Evolutionary conservation across 2,797 vertebrate species (phyloP).

Genomic region (Rallus crepitans): DNA sequence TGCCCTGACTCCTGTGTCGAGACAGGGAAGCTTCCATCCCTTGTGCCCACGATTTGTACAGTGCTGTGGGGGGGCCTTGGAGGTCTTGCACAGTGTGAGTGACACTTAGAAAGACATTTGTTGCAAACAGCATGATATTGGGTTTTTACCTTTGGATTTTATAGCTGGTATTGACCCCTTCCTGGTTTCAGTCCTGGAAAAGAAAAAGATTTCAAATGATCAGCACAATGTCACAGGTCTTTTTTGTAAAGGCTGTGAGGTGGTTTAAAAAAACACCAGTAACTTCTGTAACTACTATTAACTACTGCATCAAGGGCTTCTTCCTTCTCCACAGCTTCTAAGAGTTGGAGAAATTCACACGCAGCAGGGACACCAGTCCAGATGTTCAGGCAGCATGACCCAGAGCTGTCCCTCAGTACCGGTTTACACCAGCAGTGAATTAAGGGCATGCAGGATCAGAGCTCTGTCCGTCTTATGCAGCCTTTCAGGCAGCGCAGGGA

Average conservation of each 20-base stretch:
- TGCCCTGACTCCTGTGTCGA: not conserved
- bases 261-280: rapidly evolving
- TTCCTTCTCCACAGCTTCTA: not conserved
- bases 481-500: not conserved
- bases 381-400: not conserved
- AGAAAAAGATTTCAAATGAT: slow-evolving; percentile 44
- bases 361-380: not conserved
- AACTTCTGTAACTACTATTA: not conserved
- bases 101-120: rapidly evolving
- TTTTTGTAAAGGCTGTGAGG: not conserved
- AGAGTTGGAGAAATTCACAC: not conserved
- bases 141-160: slow-evolving; percentile 88
- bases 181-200: slow-evolving; percentile 70
- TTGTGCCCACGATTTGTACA: not conserved
- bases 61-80: rapidly evolving
- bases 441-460: not conserved
- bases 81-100: not conserved
- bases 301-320: not conserved
- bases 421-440: not conserved
- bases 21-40: not conserved
- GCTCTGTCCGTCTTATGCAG: not conserved
- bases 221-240: slow-evolving; percentile 17
- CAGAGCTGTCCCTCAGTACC: not conserved
- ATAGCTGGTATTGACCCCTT: slow-evolving; percentile 74
- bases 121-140: rapidly evolving